Conservation (phyloP, 2,797 vertebrate species). For the Gephyroberyx darwinii region DNA sequence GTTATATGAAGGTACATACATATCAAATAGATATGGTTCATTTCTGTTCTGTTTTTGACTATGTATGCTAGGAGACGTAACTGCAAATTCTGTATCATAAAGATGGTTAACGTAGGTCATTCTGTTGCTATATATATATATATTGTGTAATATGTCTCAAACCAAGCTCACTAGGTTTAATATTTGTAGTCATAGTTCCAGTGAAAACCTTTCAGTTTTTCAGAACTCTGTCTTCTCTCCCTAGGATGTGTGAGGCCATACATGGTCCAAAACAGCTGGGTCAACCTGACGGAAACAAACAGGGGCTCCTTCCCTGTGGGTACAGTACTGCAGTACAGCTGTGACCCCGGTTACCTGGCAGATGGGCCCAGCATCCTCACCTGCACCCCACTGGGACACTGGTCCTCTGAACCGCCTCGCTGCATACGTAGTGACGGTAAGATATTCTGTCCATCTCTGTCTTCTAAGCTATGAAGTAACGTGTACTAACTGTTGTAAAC, state of each 20-base stretch:
- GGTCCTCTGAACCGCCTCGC: conserved; percentile 80
- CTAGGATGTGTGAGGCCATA: conserved; percentile 81
- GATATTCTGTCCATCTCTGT: conserved; percentile 23
- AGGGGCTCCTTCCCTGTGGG: conserved; percentile 79
- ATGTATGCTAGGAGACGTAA: not conserved
- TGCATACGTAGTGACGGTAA: conserved; percentile 80
- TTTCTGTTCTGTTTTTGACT: not conserved
- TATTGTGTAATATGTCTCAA: not conserved
- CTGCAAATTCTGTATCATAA: not conserved
- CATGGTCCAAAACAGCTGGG: conserved; percentile 83
- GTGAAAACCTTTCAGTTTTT: conserved; percentile 28
- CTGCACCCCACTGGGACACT: conserved; percentile 76
- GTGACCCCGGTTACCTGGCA: conserved; percentile 80
- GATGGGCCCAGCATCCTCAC: conserved; percentile 80
- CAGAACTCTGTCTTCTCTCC: conserved; percentile 21
- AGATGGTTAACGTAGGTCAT: not conserved
- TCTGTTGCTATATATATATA: not conserved
- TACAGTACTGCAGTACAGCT: conserved; percentile 83
- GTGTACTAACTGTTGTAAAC: not conserved
- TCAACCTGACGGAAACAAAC: conserved; percentile 83
- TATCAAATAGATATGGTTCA: too few species aligned
- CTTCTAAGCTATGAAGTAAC: not conserved
- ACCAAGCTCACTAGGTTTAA: not conserved
- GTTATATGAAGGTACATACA: conserved; percentile 3
- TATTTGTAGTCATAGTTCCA: conserved; percentile 14